Base-by-base conservation (phyloP, 1,140 invertebrate species). In the Steinernema feltiae region DNA sequence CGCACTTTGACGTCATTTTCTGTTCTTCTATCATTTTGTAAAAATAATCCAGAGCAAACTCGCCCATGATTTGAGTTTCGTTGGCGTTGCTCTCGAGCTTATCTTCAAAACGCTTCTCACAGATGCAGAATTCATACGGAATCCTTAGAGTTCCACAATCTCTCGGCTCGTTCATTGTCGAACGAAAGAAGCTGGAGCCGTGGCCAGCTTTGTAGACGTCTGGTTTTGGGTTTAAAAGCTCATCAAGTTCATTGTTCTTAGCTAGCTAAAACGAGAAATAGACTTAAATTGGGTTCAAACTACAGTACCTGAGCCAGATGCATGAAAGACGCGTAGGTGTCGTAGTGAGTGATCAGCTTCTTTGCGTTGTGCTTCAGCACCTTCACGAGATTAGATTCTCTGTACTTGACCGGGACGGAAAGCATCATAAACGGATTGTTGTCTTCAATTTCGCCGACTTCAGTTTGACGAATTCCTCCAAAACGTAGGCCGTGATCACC, bases 301-400 rank as follows among this genome's bases (percentile, higher is more conserved):
- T n/a, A n/a, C n/a, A 41, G 18, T 32, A 73, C 74, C 29, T 77
- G 46, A 21, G 69, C 63, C 41, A 78, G 72, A 70, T 78, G 74
- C 41, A 78, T 35, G 17, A 77, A 24, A 0, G 78, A 41, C 7
- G 78, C 78, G 41, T 76, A 70, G 1, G 72, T 48, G n/a, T 79
- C 78, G 30, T 79, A 79, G 46, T 79, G 78, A 24, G 78, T 79
- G 27, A 79, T 78, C 7, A 80, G 48, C 32, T 80, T 63, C 70
- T 63, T 30, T 0, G 78, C 32, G 21, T 80, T 80, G 7, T 78
- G 27, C 30, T 32, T 41, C 27, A 80, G 30, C 2, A 35, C 70
- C 24, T 72, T 53, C 32, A 70, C 17, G 17, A 78, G 7, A 12
- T 69, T 32, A 0, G 46, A 15, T 27, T 75, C 70, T 12, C 76